phyloP scores from a whole-genome alignment of 2,888 invertebrate genomes.

The Drosophila mimica region DNA sequence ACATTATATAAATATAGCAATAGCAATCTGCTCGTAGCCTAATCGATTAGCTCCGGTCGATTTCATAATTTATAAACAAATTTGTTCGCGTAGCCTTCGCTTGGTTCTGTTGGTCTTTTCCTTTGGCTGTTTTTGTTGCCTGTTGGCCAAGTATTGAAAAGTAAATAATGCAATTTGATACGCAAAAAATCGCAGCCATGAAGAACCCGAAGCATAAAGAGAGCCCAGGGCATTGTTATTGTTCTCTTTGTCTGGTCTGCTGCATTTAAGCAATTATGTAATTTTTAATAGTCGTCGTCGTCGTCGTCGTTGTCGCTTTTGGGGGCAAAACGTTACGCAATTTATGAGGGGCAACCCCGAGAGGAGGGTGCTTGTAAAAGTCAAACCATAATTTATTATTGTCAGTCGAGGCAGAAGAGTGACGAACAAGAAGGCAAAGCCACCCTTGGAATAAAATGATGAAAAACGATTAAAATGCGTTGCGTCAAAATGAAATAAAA shows the following conservation, averaged over 20 bases:
- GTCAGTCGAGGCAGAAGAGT: conserved; percentile 51
- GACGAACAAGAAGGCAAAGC: conserved; percentile 38
- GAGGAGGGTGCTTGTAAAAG: conserved; percentile 57
- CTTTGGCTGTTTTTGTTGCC: conserved; percentile 6
- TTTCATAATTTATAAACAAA: conserved; percentile 71
- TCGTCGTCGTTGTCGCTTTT: background rate
- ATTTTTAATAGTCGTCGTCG: conserved; percentile 69
- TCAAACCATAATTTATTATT: conserved; percentile 75
- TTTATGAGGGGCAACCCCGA: conserved; percentile 39
- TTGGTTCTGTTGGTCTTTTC: conserved; percentile 6
- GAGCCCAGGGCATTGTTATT: conserved; percentile 27
- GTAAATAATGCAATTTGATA: conserved; percentile 73
- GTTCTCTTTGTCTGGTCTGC: conserved; percentile 44
- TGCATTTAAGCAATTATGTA: conserved; percentile 76
- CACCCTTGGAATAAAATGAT: conserved; percentile 49
- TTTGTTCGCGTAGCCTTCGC: conserved; percentile 41
- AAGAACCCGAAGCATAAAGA: conserved; percentile 17
- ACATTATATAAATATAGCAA: conserved; percentile 45
- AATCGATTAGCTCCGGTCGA: conserved; percentile 70
- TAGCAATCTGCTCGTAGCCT: conserved; percentile 25
- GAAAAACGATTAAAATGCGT: conserved; percentile 61
- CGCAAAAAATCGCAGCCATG: conserved; percentile 40
- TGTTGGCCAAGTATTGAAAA: conserved; percentile 63
- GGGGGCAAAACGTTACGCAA: conserved; percentile 58
- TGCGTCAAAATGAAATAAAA: conserved; percentile 55